These are phyloP conservation scores for Turdus rufiventris DNA, from an alignment of 2,113 vertebrate species.

Conservation along the genomic window DNA sequence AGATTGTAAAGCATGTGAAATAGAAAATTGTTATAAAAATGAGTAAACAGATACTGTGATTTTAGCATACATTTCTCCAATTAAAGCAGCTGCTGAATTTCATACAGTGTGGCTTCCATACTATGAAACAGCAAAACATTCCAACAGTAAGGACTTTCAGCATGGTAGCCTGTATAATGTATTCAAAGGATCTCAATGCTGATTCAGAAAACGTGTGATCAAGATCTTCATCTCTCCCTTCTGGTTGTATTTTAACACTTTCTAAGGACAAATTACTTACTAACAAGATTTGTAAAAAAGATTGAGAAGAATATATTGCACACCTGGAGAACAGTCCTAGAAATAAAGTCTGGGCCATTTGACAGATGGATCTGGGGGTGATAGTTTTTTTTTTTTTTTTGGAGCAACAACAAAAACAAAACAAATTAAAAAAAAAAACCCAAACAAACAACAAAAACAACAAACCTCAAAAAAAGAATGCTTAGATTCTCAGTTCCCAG, in stretches of 20 bases:
- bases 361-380: neutral
- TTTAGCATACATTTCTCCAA: neutral
- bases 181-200: neutral
- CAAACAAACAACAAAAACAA: neutral
- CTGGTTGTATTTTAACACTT: neutral
- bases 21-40: neutral
- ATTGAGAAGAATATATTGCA: neutral
- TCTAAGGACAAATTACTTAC: neutral
- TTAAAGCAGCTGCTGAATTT: neutral
- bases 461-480: neutral
- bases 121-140: neutral
- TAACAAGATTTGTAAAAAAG: neutral
- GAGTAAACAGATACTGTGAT: neutral
- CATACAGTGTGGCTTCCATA: neutral
- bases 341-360: neutral
- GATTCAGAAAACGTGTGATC: neutral
- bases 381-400: neutral
- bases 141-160: neutral
- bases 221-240: neutral
- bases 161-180: neutral
- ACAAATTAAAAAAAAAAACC: neutral
- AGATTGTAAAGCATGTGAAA: neutral
- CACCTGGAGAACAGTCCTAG: neutral
- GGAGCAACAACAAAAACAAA: neutral
- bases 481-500: neutral